Percentiles rank a stretch among this genome's conserved stretches.
These are phyloP conservation scores for Pteromalus puparum DNA, from an alignment of 1,140 invertebrate genomes.

Conservation along the genomic window DNA sequence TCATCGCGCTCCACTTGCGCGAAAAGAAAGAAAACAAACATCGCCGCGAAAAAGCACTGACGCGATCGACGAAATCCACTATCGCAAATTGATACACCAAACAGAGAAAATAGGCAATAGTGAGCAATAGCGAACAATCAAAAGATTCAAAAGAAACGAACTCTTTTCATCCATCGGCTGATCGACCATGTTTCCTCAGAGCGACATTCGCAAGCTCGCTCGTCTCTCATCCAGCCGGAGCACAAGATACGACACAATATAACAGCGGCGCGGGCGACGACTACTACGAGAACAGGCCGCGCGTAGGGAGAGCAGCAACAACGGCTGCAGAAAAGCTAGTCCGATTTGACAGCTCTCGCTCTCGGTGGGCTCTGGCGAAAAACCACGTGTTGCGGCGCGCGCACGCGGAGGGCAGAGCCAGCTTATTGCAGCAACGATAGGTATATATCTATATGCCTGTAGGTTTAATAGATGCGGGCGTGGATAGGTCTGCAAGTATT, in stretches of 20 bases:
- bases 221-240: neutral
- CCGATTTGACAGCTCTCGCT: neutral
- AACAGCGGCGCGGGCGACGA: neutral
- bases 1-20: neutral
- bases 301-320: neutral
- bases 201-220: slow-evolving; percentile 21
- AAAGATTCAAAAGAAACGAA: slow-evolving; percentile 12
- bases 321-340: neutral
- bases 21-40: neutral
- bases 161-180: slow-evolving; percentile 45
- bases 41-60: neutral
- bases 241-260: neutral
- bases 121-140: neutral
- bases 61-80: neutral
- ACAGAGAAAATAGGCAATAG: neutral
- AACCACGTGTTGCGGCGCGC: slow-evolving; percentile 50
- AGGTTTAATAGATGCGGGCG: no score
- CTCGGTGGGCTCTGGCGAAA: neutral
- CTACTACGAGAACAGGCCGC: neutral
- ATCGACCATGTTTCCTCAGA: slow-evolving; percentile 37
- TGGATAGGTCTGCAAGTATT: no score
- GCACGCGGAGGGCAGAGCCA: slow-evolving; percentile 6
- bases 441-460: no score
- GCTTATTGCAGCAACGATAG: no score
- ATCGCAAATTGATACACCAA: neutral